Evolutionary conservation across 2,113 vertebrate species (phyloP), one percentile per base, ranked within the genome.

Genomic region (Lucifuga dentata): DNA sequence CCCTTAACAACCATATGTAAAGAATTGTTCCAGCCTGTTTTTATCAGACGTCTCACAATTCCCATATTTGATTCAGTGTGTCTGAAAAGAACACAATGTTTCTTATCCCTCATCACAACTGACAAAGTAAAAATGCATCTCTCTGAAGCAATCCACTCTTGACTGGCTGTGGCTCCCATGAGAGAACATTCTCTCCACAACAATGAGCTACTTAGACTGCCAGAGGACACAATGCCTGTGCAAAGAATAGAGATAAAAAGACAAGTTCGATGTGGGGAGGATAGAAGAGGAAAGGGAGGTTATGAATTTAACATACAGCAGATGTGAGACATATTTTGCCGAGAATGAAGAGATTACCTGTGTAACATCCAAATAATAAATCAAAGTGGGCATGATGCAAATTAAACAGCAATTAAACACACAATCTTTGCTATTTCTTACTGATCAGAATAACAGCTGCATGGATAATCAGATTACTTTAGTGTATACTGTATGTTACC

Each of bases 181-280:
- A 81, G 82, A 53, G 66, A 78, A 55, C 68, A 49, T 48, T 58
- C 68, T 73, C 81, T 62, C 64, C 75, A 78, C 83, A 83, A 88
- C 86, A 89, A 86, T 84, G 80, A 88, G 78, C 83, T 87, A 79
- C 87, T 90, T 88, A 84, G 78, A 84, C 82, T 78, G 86, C 84
- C 86, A 88, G 84, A 86, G 78, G 78, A 87, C 76, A 83, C 67
- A 53, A 66, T 45, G 73, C 73, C 73, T 74, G 73, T 72, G 73
- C 78, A 80, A 62, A 79, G 89, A 72, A 83, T 59, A 52, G 66
- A 80, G 70, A 85, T 85, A 81, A 80, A 84, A 78, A 67, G 57
- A 68, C 50, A 68, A 67, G 75, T 76, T 66, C 59, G 73, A 81
- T 64, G 76, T 59, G 33, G 63, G 57, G 48, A 72, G 41, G 62